Percentiles rank a stretch among this genome's conserved stretches.
These are phyloP conservation scores for Oscheius sp. DNA, from an alignment of 2,888 invertebrate genomes.

Conservation along the genomic window DNA sequence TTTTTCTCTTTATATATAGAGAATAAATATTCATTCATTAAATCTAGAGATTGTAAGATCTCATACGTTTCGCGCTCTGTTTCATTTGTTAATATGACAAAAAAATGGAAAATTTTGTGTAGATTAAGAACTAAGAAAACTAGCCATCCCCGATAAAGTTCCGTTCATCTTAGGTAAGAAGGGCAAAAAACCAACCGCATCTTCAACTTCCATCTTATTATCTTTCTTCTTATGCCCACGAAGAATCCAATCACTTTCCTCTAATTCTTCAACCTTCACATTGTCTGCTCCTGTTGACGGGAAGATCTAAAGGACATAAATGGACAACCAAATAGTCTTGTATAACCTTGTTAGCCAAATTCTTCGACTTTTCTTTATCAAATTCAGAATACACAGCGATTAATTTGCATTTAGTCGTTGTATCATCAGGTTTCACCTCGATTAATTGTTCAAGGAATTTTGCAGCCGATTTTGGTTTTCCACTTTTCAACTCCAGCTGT, in stretches of 20 bases:
- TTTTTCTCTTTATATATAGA: background rate
- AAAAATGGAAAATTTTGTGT: no score
- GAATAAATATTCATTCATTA: no score
- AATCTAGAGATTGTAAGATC: no score
- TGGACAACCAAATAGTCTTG: background rate
- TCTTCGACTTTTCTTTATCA: slow-evolving; percentile 82
- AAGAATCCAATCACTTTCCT: slow-evolving; percentile 66
- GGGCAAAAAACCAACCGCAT: slow-evolving; percentile 34
- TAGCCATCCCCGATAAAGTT: no score
- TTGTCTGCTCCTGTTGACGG: no score
- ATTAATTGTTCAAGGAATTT: slow-evolving; percentile 46
- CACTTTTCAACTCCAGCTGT: slow-evolving; percentile 33
- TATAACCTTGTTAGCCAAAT: slow-evolving; percentile 63
- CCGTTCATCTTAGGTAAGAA: no score
- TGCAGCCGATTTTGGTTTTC: slow-evolving; percentile 38
- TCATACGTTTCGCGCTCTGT: no score
- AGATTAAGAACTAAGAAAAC: no score
- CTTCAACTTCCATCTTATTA: slow-evolving; percentile 69
- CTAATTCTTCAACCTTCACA: slow-evolving; percentile 57
- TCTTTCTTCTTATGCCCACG: slow-evolving; percentile 87
- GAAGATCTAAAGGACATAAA: slow-evolving; percentile 28
- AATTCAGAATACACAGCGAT: slow-evolving; percentile 85
- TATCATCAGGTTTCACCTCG: slow-evolving; percentile 77
- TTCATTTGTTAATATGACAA: no score
- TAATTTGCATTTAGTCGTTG: slow-evolving; percentile 85